Percentiles rank a stretch among this genome's conserved stretches.
Conservation (phyloP, 1,140 invertebrate genomes). For the Diploscapter pachys region DNA sequence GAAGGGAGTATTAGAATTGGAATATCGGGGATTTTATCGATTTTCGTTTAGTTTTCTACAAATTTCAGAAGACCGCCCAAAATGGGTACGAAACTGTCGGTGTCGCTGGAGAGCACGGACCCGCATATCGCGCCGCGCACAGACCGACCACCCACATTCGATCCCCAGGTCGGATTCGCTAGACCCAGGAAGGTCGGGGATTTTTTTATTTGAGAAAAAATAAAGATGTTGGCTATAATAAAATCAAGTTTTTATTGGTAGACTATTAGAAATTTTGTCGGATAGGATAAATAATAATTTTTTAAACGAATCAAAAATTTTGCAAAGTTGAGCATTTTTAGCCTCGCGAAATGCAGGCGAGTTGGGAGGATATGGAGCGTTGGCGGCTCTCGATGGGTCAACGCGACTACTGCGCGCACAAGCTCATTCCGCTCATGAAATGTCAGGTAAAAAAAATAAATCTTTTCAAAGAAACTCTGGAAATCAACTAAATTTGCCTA, state of each 20-base stretch:
- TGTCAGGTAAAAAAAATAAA: slow-evolving; percentile 36
- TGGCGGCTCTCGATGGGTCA: slow-evolving; percentile 69
- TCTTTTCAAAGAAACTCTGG: too few species aligned
- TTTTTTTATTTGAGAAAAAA: not conserved
- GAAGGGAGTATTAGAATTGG: too few species aligned
- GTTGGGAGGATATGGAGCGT: slow-evolving; percentile 75
- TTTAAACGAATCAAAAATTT: not conserved
- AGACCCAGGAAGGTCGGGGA: slow-evolving; percentile 63
- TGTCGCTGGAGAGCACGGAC: slow-evolving; percentile 47
- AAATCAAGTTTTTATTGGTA: too few species aligned
- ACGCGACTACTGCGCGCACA: slow-evolving; percentile 83
- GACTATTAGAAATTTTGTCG: too few species aligned
- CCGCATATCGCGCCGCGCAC: slow-evolving; percentile 67
- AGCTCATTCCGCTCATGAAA: slow-evolving; percentile 44
- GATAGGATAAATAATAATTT: too few species aligned
- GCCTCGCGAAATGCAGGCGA: slow-evolving; percentile 72
- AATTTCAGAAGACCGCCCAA: not conserved
- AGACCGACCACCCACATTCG: slow-evolving; percentile 71
- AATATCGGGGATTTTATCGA: not conserved
- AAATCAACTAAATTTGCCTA: too few species aligned
- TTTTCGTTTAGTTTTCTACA: not conserved
- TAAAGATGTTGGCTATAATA: too few species aligned
- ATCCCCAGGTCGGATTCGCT: slow-evolving; percentile 73
- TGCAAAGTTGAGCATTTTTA: slow-evolving; percentile 59
- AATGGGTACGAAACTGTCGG: slow-evolving; percentile 50